Evolutionary conservation across 92 coral and sea anemone genomes (phyloP).

Genomic region (Siderastrea siderea): DNA sequence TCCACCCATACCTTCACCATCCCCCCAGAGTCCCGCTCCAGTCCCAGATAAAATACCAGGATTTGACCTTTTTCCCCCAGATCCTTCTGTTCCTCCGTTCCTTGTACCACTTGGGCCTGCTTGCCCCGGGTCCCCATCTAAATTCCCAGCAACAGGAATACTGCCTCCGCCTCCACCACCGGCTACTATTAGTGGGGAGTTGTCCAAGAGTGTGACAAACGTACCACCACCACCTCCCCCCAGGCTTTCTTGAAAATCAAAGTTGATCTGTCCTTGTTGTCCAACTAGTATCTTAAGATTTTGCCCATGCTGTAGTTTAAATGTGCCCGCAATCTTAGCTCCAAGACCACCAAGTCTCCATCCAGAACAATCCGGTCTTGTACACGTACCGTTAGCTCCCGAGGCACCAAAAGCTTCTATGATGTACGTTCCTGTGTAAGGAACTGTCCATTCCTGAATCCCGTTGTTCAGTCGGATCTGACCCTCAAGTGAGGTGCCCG

Average conservation of each 20-base stretch:
- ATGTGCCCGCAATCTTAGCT: conserved; percentile 74
- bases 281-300: conserved; percentile 77
- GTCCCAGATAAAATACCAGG: conserved; percentile 16
- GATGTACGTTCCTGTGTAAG: conserved; percentile 77
- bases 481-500: conserved; percentile 85
- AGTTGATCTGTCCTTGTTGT: conserved; percentile 55
- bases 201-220: conserved; percentile 55
- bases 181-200: conserved; percentile 75
- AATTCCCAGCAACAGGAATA: conserved; percentile 7
- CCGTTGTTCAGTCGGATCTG: conserved; percentile 74
- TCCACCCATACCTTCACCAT: conserved; percentile 30
- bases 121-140: conserved; percentile 89
- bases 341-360: conserved; percentile 88
- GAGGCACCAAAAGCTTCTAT: conserved; percentile 92
- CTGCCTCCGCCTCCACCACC: conserved; percentile 94
- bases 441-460: conserved; percentile 88
- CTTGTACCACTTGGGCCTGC: conserved; percentile 71
- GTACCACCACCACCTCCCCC: conserved; percentile 96
- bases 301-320: conserved; percentile 57
- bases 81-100: conserved; percentile 72
- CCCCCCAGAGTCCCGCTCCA: conserved; percentile 76
- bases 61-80: conserved; percentile 51
- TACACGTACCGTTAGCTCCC: conserved; percentile 92
- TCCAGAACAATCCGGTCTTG: conserved; percentile 36
- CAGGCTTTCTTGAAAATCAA: conserved; percentile 24